Base-by-base conservation (phyloP, 1,140 invertebrate genomes). In the Lysiphlebus fabarum region DNA sequence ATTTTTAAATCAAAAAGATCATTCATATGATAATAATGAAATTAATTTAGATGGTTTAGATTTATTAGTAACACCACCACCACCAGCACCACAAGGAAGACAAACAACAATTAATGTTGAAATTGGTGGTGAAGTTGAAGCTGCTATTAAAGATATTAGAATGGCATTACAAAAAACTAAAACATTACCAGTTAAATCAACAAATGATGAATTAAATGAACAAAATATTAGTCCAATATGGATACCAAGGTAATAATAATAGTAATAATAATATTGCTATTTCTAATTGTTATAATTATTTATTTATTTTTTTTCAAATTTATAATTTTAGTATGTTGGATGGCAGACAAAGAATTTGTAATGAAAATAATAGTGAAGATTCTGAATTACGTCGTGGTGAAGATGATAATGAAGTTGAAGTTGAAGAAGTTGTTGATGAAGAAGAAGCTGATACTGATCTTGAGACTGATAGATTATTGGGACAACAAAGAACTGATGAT, bases 391-490 rank as follows among this genome's bases (percentile, higher is more conserved):
- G 75, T 42, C 62, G 73, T 34, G 67, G 59, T 9, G 63, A 67
- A 6, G 77, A 78, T 7, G 78, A 80, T 26, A 72, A 63, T 4
- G 76, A 77, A 9, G 64, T 73, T 38, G 78, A 80, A 41, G 70
- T 74, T 4, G 77, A 78, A 14, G 77, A 80, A 43, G 71, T 70
- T 9, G 70, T 72, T 7, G 77, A 78, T 8, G 77, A 80, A 84
- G 90, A 92, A 70, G 91, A 93, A 77, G 89, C 90, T 7, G 91
- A 93, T 65, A 93, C 91, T 0, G 91, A 93, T 71, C 81, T 92
- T 56, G 93, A 95, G 79, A 95, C 93, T 12, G 93, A 95, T 78
- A 82, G 92, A 67, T 79, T 95, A 47, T 82, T 95, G 34, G 92
- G 92, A 5, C 91, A 94, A 73, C 92, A 95, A 70, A 81, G 92